phyloP scores from a whole-genome alignment of 2,113 vertebrate species.

The Channa maculata region DNA sequence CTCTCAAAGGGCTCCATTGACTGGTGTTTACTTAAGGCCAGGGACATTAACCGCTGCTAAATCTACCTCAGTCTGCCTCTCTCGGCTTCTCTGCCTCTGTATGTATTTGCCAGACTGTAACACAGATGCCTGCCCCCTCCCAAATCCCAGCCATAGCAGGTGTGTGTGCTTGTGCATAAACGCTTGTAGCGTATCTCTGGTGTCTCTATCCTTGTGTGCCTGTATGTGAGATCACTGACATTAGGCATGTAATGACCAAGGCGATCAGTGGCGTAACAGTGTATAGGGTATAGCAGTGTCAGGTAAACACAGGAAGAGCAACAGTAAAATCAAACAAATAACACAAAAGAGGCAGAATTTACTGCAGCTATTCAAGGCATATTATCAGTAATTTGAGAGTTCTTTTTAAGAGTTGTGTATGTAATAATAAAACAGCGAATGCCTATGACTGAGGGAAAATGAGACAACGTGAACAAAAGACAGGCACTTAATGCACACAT shows the following conservation, averaged over 20 bases:
- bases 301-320: not conserved
- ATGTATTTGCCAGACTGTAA: slow-evolving; percentile 23
- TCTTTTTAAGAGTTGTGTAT: slow-evolving; percentile 29
- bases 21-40: slow-evolving; percentile 72
- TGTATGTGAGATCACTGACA: slow-evolving; percentile 31
- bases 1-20: slow-evolving; percentile 73
- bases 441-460: slow-evolving; percentile 43
- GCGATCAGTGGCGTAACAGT: slow-evolving; percentile 25
- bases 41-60: slow-evolving; percentile 67
- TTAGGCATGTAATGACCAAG: slow-evolving; percentile 43
- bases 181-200: slow-evolving; percentile 5
- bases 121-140: slow-evolving; percentile 19
- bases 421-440: slow-evolving; percentile 43
- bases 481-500: slow-evolving; percentile 42
- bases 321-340: slow-evolving; percentile 9
- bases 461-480: slow-evolving; percentile 12
- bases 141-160: slow-evolving; percentile 22
- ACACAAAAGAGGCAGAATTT: slow-evolving; percentile 27
- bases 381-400: slow-evolving; percentile 45
- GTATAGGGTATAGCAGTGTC: slow-evolving; percentile 29
- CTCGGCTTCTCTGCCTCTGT: slow-evolving; percentile 49
- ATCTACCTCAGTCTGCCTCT: slow-evolving; percentile 62
- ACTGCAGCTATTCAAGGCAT: slow-evolving; percentile 27
- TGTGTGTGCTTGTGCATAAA: slow-evolving; percentile 10
- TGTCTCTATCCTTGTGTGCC: not conserved